These are phyloP conservation scores for Eristalis tenax DNA, from an alignment of 2,888 invertebrate species.

Conservation along the genomic window DNA sequence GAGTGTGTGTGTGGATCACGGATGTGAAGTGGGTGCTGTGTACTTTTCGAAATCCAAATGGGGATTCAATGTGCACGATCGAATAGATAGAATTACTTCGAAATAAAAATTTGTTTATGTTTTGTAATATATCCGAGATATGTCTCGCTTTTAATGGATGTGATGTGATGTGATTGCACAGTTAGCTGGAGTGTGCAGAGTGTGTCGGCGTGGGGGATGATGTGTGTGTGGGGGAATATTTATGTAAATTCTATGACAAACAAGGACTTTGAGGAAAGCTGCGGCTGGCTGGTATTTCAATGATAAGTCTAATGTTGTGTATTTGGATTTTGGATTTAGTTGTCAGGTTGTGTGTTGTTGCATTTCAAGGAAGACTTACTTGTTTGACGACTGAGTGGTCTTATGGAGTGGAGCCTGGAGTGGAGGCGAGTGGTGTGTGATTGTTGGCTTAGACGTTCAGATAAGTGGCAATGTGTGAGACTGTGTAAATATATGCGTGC, in stretches of 20 bases:
- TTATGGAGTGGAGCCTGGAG: neutral
- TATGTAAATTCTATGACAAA: constrained; percentile 44
- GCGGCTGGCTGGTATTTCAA: neutral
- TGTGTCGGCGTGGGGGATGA: neutral
- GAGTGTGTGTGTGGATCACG: neutral
- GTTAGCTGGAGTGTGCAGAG: neutral
- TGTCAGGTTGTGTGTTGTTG: neutral
- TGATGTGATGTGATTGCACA: constrained; percentile 56
- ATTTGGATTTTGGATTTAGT: constrained; percentile 12
- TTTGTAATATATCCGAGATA: constrained; percentile 60
- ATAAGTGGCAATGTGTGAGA: neutral
- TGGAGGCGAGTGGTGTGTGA: neutral
- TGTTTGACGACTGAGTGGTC: neutral
- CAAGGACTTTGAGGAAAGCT: constrained; percentile 4
- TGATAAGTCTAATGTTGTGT: constrained; percentile 15
- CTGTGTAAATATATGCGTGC: neutral
- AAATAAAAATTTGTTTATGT: constrained; percentile 65
- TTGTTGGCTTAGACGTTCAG: neutral
- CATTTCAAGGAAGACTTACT: neutral
- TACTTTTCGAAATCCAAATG: constrained; percentile 67
- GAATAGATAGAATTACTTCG: constrained; percentile 63
- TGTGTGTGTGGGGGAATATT: neutral
- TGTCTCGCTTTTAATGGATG: constrained; percentile 61
- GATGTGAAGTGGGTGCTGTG: constrained; percentile 18
- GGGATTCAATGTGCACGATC: constrained; percentile 68